A percentile compares a stretch with the other conserved stretches of the same genome.
Evolutionary conservation across 2,113 vertebrate genomes (phyloP).

Genomic region (Cottus gobio): DNA sequence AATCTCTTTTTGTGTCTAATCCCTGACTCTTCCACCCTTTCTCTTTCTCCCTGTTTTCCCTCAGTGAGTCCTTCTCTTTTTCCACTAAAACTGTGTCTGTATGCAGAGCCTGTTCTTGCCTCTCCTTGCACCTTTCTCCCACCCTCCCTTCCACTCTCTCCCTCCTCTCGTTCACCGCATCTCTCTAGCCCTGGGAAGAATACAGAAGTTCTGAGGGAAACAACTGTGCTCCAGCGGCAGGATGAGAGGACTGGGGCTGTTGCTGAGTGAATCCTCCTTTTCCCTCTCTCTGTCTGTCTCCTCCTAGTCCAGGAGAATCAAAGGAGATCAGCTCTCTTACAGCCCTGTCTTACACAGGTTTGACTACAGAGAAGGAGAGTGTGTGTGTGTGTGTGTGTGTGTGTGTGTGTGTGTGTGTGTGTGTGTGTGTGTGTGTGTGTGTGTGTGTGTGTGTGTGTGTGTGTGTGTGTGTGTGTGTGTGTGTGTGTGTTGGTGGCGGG

Average conservation of each 20-base stretch:
- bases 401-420: too few species aligned
- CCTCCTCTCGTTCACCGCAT: slow-evolving; percentile 11
- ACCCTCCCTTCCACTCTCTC: neutral
- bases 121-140: slow-evolving; percentile 47
- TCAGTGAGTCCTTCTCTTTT: slow-evolving; percentile 19
- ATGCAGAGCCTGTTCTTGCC: slow-evolving; percentile 50
- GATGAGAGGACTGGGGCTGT: slow-evolving; percentile 48
- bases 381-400: neutral
- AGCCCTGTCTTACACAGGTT: slow-evolving; percentile 70
- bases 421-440: too few species aligned
- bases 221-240: slow-evolving; percentile 47
- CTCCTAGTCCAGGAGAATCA: slow-evolving; percentile 68
- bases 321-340: slow-evolving; percentile 68
- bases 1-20: slow-evolving; percentile 46
- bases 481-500: slow-evolving; percentile 13
- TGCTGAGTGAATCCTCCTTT: slow-evolving; percentile 46
- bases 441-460: neutral
- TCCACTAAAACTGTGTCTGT: slow-evolving; percentile 31
- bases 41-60: slow-evolving; percentile 5
- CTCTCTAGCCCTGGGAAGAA: slow-evolving; percentile 62
- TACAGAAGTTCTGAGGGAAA: slow-evolving; percentile 67
- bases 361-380: slow-evolving; percentile 61
- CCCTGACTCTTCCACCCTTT: slow-evolving; percentile 42
- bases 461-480: neutral
- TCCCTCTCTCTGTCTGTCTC: slow-evolving; percentile 53